These are phyloP conservation scores for Axinella damicornis DNA, from an alignment of 37 sponge, comb jelly and placozoan species.

Conservation along the genomic window DNA sequence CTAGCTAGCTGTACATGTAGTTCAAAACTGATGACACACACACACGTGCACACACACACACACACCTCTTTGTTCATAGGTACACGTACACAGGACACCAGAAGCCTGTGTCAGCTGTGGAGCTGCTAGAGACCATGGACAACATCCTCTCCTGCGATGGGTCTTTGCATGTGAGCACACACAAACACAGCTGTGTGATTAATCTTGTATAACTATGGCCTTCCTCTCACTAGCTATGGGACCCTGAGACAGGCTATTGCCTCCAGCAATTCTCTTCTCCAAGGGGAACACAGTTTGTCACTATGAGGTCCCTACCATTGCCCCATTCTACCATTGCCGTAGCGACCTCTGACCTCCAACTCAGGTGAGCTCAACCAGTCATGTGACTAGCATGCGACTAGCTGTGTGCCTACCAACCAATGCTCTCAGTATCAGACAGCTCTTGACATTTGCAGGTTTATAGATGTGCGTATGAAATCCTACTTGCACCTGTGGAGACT, in stretches of 20 bases:
- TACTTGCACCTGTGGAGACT: slow-evolving; percentile 59
- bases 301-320: slow-evolving; percentile 48
- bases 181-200: not conserved
- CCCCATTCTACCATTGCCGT: slow-evolving; percentile 41
- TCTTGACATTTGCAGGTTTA: slow-evolving; percentile 24
- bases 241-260: slow-evolving; percentile 70
- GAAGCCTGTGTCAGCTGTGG: slow-evolving; percentile 64
- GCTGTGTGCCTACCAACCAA: too few relatives aligned
- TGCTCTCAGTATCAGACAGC: too few relatives aligned
- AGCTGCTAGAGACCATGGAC: slow-evolving; percentile 29
- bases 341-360: slow-evolving; percentile 56
- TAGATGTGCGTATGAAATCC: slow-evolving; percentile 58
- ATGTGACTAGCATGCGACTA: too few relatives aligned
- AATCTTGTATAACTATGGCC: too few relatives aligned
- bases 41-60: not conserved
- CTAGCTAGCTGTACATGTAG: too few relatives aligned
- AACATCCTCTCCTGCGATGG: slow-evolving; percentile 82
- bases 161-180: slow-evolving; percentile 73
- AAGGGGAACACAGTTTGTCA: slow-evolving; percentile 16
- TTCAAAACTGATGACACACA: too few relatives aligned
- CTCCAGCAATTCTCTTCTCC: slow-evolving; percentile 65
- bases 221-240: slow-evolving; percentile 70
- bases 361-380: slow-evolving; percentile 38
- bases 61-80: too few relatives aligned
- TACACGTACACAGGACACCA: slow-evolving; percentile 72